Base-by-base conservation (phyloP, 92 coral and sea anemone genomes). In the Anthopleura xanthogrammica region DNA sequence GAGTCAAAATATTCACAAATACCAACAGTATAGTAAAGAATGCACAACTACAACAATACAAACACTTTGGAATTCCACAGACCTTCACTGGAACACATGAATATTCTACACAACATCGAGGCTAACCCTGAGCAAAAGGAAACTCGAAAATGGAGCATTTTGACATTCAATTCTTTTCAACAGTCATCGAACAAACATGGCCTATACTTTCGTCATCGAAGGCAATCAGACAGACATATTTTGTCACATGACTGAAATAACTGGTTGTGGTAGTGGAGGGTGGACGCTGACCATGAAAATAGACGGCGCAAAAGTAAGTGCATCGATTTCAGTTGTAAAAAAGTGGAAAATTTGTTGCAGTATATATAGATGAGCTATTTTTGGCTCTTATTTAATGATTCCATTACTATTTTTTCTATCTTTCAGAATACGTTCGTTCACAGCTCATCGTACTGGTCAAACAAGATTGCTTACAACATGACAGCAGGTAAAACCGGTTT, bases 251-350 rank as follows among this genome's bases (percentile, higher is more conserved):
- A 39, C 73, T 16, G 48, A 71, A n/a, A 60, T 80, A 42, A 29
- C 52, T 41, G 83, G 83, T 19, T 68, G 74, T 36, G 19, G 74
- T 68, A 62, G 24, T 80, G 83, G 83, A 40, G 83, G 83, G 13
- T 80, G 83, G 83, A 80, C 83, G 83, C 76, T 80, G 83, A 71
- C 58, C 76, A 80, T 80, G 83, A 80, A 80, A 58, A 80, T 64
- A 11, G 76, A 80, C 50, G 83, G 83, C 83, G 23, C 75, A 29
- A 80, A 80, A 62, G 83, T 80, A 16, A 80, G 75, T 52, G 8
- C 22, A 62, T n/a, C 10, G 19, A 52, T 7, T 76, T 16, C 42
- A 1, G 42, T 68, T 42, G 0, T 5, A 19, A 19, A 62, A 43
- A 68, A 10, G 14, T 23, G 29, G 12, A n/a, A n/a, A n/a, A n/a